Percentiles rank a stretch among this genome's conserved stretches.
Evolutionary conservation across 2,113 vertebrate species (phyloP).

Genomic region (Triplophysa rosa): DNA sequence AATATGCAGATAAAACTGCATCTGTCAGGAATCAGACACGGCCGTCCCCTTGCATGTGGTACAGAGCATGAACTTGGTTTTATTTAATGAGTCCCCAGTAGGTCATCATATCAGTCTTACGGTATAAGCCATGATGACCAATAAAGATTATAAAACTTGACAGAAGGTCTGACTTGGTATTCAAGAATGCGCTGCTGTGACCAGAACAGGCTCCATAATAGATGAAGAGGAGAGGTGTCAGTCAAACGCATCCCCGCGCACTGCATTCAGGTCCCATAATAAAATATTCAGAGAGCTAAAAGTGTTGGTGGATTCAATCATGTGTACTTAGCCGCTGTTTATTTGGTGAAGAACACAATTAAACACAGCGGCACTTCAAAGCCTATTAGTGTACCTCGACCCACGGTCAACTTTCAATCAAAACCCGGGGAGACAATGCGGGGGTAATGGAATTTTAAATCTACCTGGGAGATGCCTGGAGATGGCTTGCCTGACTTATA

Average conservation of each 20-base stretch:
- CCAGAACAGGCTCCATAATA: constrained; percentile 48
- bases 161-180: constrained; percentile 18
- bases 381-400: constrained; percentile 37
- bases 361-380: constrained; percentile 44
- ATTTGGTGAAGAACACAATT: constrained; percentile 48
- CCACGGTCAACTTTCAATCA: constrained; percentile 43
- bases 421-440: constrained; percentile 18
- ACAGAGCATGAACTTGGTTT: constrained; percentile 34
- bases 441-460: constrained; percentile 34
- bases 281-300: constrained; percentile 49
- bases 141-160: constrained; percentile 9
- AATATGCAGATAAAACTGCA: constrained; percentile 4
- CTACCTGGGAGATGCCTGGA: not conserved
- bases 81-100: constrained; percentile 29
- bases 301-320: constrained; percentile 52
- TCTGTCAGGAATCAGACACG: constrained; percentile 3
- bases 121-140: constrained; percentile 16
- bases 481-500: not conserved
- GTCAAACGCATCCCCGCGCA: constrained; percentile 28
- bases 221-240: constrained; percentile 49
- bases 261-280: constrained; percentile 35
- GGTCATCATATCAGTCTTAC: constrained; percentile 2
- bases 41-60: constrained; percentile 11
- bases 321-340: constrained; percentile 50
- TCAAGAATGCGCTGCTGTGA: not conserved